Evolutionary conservation across 2,113 vertebrate species (phyloP), one percentile per base, ranked within the genome.

Genomic region (Empidonax alnorum): DNA sequence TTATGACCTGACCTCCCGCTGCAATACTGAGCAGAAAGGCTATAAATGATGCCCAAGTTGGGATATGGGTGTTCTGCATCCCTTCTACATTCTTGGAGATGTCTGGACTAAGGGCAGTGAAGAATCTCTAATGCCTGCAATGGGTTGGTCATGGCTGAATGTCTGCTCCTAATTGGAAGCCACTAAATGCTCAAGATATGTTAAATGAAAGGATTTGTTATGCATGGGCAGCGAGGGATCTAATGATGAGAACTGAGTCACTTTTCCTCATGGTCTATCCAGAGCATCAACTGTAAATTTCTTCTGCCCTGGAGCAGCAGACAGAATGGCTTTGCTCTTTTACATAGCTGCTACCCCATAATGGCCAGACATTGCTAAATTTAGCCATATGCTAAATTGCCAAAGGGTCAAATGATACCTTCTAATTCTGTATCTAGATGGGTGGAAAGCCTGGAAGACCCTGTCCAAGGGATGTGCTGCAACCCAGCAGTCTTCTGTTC

Each of bases 281-380:
- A 59, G 65, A 82, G 31, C 42, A 84, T 42, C 37, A 69, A 1
- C 49, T 75, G 62, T 75, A 94, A 77, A 91, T 47, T 74, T 81
- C 92, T 93, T 92, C 75, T 88, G 67, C 63, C 85, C 75, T 72
- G 53, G 33, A 90, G 89, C 83, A 92, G 52, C 22, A 53, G 44
- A 79, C 47, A 69, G 59, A 84, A 93, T 47, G 50, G 47, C 61
- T 96, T 69, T 84, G 30, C 49, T 87, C 30, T 62, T 94, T 94
- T 75, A 39, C 49, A 62, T 66, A 69, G 63, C 46, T 82, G 53
- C 53, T 79, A 69, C 22, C 47, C 37, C 42, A 28, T 30, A 89
- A 79, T 44, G 66, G 42, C 63, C 79, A 69, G 41, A 35, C 53
- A 35, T 42, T 83, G 47, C 87, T 83, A 83, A 76, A 69, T 90